These are phyloP conservation scores for Corbicula japonica DNA, from an alignment of 2,888 invertebrate species.

Conservation along the genomic window DNA sequence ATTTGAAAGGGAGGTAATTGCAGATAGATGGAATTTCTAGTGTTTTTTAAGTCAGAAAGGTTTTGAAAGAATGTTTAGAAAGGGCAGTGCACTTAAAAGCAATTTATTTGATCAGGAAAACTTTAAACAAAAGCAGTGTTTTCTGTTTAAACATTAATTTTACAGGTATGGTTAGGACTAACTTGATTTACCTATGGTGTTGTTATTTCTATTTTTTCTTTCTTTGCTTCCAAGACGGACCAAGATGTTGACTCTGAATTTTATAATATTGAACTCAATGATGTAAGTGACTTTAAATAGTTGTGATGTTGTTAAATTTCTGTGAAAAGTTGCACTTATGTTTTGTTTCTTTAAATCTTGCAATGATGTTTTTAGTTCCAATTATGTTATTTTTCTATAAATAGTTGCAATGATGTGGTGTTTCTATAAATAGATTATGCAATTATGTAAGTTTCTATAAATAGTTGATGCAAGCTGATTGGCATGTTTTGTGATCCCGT, in stretches of 20 bases:
- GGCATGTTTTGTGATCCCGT: background rate
- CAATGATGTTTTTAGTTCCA: background rate
- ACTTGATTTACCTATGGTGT: background rate
- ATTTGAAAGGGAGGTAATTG: too few relatives aligned
- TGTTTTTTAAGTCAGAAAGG: too few relatives aligned
- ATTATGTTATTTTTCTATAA: background rate
- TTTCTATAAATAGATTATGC: background rate
- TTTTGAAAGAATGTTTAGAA: conserved; percentile 1
- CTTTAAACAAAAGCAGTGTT: background rate
- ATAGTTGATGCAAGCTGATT: background rate
- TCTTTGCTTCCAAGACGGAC: conserved; percentile 28
- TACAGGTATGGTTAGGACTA: background rate
- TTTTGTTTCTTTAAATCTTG: conserved; percentile 1
- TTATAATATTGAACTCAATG: conserved; percentile 42
- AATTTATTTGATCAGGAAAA: background rate
- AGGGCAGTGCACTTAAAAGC: background rate
- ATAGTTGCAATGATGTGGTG: background rate
- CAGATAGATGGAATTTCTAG: too few relatives aligned
- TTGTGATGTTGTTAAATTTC: background rate
- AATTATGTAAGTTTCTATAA: background rate
- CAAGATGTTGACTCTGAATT: conserved; percentile 43
- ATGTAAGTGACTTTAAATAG: conserved; percentile 33
- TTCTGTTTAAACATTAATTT: background rate
- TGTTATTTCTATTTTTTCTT: background rate
- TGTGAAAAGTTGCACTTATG: conserved; percentile 7